A percentile compares a stretch with the other conserved stretches of the same genome.
Evolutionary conservation across 1,140 invertebrate genomes (phyloP).

Genomic region (Elymnias hypermnestra): DNA sequence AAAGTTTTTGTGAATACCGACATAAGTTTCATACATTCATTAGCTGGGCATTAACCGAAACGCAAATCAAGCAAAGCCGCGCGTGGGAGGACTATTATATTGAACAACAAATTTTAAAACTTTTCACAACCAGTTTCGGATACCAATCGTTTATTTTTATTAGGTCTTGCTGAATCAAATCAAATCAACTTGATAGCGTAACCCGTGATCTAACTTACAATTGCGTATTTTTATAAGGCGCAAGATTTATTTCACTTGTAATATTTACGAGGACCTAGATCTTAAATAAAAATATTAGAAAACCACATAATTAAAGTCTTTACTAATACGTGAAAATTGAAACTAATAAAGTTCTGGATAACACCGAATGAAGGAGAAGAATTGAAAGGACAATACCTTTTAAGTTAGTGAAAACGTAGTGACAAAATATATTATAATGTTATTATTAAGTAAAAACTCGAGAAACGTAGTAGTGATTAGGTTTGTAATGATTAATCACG

Average conservation of each 20-base stretch:
- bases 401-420: too few relatives aligned
- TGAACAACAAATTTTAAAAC: slow-evolving; percentile 14
- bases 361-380: not conserved
- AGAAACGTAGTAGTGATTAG: too few relatives aligned
- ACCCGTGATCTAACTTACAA: not conserved
- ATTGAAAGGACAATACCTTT: too few relatives aligned
- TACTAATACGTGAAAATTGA: not conserved
- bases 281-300: too few relatives aligned
- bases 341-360: too few relatives aligned
- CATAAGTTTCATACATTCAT: slow-evolving; percentile 13
- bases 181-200: slow-evolving; percentile 1
- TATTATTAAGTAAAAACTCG: too few relatives aligned
- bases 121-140: slow-evolving; percentile 18
- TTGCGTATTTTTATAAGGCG: not conserved
- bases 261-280: too few relatives aligned
- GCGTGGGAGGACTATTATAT: slow-evolving; percentile 15
- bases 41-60: slow-evolving; percentile 23
- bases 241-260: not conserved
- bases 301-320: too few relatives aligned
- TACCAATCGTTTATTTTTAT: not conserved
- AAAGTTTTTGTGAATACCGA: too few relatives aligned
- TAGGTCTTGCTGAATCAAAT: slow-evolving; percentile 1
- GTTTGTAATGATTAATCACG: too few relatives aligned
- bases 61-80: slow-evolving; percentile 18
- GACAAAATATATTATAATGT: too few relatives aligned